Evolutionary conservation across 2,888 invertebrate species (phyloP).

Genomic region (Hirtodrosophila histrioides): DNA sequence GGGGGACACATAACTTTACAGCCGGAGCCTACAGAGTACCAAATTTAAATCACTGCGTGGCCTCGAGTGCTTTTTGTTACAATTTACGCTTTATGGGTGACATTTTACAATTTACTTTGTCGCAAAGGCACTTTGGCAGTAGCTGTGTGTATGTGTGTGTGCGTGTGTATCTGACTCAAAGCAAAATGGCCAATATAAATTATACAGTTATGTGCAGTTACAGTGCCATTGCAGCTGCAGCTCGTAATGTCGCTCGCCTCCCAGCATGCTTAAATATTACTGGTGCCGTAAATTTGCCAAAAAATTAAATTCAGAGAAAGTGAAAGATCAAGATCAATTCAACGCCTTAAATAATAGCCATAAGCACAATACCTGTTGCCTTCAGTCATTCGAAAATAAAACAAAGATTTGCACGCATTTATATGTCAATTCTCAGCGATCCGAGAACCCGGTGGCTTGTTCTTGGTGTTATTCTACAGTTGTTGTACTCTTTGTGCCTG

Average conservation of each 20-base stretch:
- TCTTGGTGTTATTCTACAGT: too few relatives aligned
- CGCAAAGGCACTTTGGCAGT: constrained; percentile 70
- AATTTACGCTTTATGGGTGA: constrained; percentile 79
- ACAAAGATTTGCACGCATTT: background rate
- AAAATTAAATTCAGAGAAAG: constrained; percentile 28
- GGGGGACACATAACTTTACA: constrained; percentile 64
- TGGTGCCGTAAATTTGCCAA: constrained; percentile 34
- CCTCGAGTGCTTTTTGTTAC: constrained; percentile 79
- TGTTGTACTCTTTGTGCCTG: too few relatives aligned
- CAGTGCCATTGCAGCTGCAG: constrained; percentile 48
- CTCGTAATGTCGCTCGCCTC: constrained; percentile 21
- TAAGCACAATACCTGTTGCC: background rate
- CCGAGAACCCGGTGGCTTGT: too few relatives aligned
- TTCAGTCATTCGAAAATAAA: background rate
- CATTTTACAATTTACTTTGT: constrained; percentile 79
- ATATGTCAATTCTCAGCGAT: too few relatives aligned
- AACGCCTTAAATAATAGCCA: background rate
- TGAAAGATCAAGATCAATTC: constrained; percentile 31
- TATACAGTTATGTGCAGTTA: constrained; percentile 75
- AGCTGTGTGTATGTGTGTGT: constrained; percentile 23
- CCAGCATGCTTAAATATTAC: constrained; percentile 31
- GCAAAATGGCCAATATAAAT: constrained; percentile 76
- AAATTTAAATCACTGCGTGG: constrained; percentile 80
- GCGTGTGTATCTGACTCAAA: constrained; percentile 47
- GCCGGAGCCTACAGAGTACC: constrained; percentile 70